Conservation (phyloP, 30 jellyfish, hydroid and myxozoan species). For the Mastigias papua region DNA sequence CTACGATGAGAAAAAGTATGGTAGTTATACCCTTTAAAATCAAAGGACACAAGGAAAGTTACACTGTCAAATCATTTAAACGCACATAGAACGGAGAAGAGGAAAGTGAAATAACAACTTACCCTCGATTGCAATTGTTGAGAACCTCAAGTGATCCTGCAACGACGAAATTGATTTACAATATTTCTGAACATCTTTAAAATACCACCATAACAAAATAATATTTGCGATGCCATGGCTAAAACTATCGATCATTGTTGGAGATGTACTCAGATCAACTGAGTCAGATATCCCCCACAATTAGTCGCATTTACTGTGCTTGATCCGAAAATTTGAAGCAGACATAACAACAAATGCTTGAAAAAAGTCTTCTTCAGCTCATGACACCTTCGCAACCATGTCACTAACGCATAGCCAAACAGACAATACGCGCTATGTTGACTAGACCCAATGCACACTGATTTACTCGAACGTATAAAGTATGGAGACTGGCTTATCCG, state of each 20-base stretch:
- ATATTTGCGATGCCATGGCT: constrained; percentile 60
- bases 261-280: too few species aligned
- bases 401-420: neutral
- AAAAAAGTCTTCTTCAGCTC: neutral
- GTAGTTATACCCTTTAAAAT: too few species aligned
- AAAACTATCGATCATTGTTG: constrained; percentile 43
- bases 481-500: neutral
- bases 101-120: too few species aligned
- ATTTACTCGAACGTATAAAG: neutral
- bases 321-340: too few species aligned
- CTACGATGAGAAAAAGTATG: too few species aligned
- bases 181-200: constrained; percentile 65
- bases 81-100: too few species aligned
- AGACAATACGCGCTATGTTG: neutral
- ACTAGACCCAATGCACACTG: neutral
- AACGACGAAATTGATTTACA: constrained; percentile 65
- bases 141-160: constrained; percentile 92
- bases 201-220: constrained; percentile 73
- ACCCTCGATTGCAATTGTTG: constrained; percentile 86
- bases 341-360: neutral
- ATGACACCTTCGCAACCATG: neutral
- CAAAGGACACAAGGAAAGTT: too few species aligned
- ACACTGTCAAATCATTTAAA: too few species aligned
- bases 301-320: too few species aligned
- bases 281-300: too few species aligned